phyloP scores from a whole-genome alignment of 2,113 vertebrate genomes.

The Amblyopsis rosae region DNA sequence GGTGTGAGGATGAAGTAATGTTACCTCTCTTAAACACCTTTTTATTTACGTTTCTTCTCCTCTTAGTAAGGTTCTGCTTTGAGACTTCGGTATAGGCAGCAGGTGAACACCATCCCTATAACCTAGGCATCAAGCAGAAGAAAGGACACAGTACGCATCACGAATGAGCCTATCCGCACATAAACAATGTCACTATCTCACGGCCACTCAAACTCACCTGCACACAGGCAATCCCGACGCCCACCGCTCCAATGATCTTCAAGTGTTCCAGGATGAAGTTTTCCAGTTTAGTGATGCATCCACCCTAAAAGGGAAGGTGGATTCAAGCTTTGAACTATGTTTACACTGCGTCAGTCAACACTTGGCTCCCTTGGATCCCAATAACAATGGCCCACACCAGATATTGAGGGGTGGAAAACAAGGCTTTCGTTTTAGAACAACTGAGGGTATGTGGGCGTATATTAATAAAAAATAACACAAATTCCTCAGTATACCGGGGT shows the following conservation, averaged over 20 bases:
- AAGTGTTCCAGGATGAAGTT: slow-evolving; percentile 92
- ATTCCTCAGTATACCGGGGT: too few species aligned
- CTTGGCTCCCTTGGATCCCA: too few species aligned
- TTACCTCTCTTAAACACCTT: slow-evolving; percentile 34
- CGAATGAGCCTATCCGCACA: too few species aligned
- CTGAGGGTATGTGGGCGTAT: too few species aligned
- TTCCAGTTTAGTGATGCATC: slow-evolving; percentile 94
- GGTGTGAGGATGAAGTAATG: slow-evolving; percentile 23
- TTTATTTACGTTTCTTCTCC: slow-evolving; percentile 9
- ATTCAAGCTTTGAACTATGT: neutral
- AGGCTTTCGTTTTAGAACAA: too few species aligned
- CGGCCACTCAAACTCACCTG: slow-evolving; percentile 76
- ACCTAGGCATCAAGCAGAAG: slow-evolving; percentile 72
- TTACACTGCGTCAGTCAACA: too few species aligned
- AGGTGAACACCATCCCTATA: slow-evolving; percentile 96
- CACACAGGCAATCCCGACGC: slow-evolving; percentile 89
- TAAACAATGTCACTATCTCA: neutral
- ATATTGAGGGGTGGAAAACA: too few species aligned
- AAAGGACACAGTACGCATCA: neutral
- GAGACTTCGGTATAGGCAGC: slow-evolving; percentile 91
- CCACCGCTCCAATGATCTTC: slow-evolving; percentile 90
- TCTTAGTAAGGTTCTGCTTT: slow-evolving; percentile 89
- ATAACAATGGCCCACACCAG: too few species aligned
- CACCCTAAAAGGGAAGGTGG: slow-evolving; percentile 76
- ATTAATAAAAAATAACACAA: too few species aligned